Evolutionary conservation across 2,888 invertebrate genomes (phyloP).

Genomic region (Aleiodes testaceus): DNA sequence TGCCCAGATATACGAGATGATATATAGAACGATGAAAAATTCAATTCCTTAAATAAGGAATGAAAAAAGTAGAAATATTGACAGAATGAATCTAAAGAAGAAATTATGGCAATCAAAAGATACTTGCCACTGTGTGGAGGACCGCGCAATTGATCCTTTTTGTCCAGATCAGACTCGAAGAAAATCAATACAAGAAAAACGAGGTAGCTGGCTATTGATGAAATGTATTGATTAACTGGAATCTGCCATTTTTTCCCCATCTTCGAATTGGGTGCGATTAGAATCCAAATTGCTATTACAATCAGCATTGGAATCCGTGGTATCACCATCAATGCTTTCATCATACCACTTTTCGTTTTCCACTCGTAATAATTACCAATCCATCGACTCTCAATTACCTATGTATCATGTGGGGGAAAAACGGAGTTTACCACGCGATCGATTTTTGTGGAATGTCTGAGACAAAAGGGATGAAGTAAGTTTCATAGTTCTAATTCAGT

Average conservation of each 20-base stretch:
- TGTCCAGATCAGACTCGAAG: constrained; percentile 77
- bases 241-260: constrained; percentile 76
- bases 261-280: constrained; percentile 72
- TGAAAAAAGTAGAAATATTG: neutral
- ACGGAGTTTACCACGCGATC: neutral
- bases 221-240: constrained; percentile 83
- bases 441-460: neutral
- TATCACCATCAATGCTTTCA: constrained; percentile 71
- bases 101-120: neutral
- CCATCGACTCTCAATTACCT: constrained; percentile 80
- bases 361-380: constrained; percentile 78
- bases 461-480: too few relatives aligned
- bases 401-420: neutral
- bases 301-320: constrained; percentile 73
- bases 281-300: constrained; percentile 71
- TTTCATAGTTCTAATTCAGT: too few relatives aligned
- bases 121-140: constrained; percentile 76
- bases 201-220: constrained; percentile 79
- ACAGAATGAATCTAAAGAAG: neutral
- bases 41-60: constrained; percentile 59
- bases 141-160: constrained; percentile 75
- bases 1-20: constrained; percentile 76
- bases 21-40: constrained; percentile 73
- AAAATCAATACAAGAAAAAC: constrained; percentile 80
- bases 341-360: constrained; percentile 73